A percentile compares a stretch with the other conserved stretches of the same genome.
Conservation (phyloP, 2,113 vertebrate genomes). For the Podarcis muralis region DNA sequence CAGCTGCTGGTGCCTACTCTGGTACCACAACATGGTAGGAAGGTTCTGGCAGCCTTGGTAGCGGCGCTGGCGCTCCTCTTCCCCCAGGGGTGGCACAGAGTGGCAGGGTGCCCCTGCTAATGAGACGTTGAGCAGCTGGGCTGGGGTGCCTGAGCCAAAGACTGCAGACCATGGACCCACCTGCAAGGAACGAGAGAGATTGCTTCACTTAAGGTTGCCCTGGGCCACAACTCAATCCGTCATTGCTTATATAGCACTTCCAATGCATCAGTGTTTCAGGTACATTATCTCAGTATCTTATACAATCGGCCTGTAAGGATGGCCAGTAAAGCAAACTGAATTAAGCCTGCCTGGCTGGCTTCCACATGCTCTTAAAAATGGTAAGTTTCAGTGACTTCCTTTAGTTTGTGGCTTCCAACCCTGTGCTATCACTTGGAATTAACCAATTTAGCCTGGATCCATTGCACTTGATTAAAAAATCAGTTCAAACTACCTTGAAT, state of each 20-base stretch:
- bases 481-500: not conserved
- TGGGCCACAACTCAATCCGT: not conserved
- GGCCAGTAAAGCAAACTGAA: not conserved
- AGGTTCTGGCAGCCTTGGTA: conserved; percentile 86
- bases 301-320: not conserved
- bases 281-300: not conserved
- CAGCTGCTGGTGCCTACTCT: conserved; percentile 59
- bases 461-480: not conserved
- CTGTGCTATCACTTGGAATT: not conserved
- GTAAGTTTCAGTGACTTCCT: not conserved
- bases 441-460: not conserved
- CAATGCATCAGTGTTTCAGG: not conserved
- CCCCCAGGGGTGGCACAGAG: conserved; percentile 78
- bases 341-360: not conserved
- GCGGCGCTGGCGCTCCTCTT: conserved; percentile 75
- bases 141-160: conserved; percentile 43
- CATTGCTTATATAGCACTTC: not conserved
- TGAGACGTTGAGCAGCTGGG: conserved; percentile 75
- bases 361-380: not conserved
- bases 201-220: not conserved
- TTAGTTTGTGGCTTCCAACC: not conserved
- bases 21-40: conserved; percentile 83
- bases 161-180: conserved; percentile 58
- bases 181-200: not conserved
- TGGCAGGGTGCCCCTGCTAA: conserved; percentile 81